Evolutionary conservation across 2,888 invertebrate species (phyloP).

Genomic region (Thecocarcelia acutangulata): DNA sequence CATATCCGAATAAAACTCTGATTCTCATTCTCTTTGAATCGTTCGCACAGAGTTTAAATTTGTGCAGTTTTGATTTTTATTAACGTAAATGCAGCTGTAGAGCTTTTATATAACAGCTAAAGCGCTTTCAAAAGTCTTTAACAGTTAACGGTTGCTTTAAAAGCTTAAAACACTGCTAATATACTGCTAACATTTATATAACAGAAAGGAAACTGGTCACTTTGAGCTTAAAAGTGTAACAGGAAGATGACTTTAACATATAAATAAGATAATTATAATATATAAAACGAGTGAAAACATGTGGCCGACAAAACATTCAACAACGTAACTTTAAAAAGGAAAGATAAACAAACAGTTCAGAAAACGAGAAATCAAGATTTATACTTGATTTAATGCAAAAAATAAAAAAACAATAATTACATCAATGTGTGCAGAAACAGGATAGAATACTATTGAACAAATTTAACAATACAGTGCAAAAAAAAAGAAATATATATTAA

Average conservation of each 20-base stretch:
- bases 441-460: conserved; percentile 1
- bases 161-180: too few species aligned
- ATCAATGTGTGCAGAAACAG: neutral
- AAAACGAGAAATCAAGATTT: too few species aligned
- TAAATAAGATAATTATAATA: conserved; percentile 36
- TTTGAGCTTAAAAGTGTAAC: neutral
- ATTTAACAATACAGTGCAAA: conserved; percentile 1
- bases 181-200: neutral
- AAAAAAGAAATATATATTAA: conserved; percentile 2
- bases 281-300: conserved; percentile 59
- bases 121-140: too few species aligned
- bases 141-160: too few species aligned
- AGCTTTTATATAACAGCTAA: too few species aligned
- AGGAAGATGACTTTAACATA: conserved; percentile 3
- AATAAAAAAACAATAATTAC: too few species aligned
- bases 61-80: too few species aligned
- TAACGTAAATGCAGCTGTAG: too few species aligned
- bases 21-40: too few species aligned
- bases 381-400: too few species aligned
- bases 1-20: too few species aligned
- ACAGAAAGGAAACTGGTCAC: neutral
- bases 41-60: too few species aligned
- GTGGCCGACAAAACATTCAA: conserved; percentile 60
- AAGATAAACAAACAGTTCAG: neutral
- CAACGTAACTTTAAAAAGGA: conserved; percentile 59